phyloP scores from a whole-genome alignment of 2,113 vertebrate species.

The Calonectris borealis region DNA sequence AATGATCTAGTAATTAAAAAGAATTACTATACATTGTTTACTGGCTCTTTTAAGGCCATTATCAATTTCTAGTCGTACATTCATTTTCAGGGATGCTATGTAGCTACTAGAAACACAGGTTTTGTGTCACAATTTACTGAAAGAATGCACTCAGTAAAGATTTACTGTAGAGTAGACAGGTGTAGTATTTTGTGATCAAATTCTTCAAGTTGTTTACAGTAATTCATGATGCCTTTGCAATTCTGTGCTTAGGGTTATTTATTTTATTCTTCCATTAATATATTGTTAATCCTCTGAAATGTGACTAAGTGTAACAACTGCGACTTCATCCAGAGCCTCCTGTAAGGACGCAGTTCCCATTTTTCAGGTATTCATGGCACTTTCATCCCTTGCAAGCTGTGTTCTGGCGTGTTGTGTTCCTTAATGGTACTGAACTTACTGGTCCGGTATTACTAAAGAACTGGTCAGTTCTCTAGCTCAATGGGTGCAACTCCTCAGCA shows the following conservation, averaged over 20 bases:
- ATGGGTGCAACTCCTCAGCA: not conserved
- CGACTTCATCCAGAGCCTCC: not conserved
- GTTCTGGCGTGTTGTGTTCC: rapidly evolving
- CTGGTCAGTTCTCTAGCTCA: not conserved
- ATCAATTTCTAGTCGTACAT: not conserved
- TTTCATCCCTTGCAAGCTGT: not conserved
- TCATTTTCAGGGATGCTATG: not conserved
- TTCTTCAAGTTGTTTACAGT: not conserved
- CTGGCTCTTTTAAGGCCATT: not conserved
- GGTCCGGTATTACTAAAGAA: not conserved
- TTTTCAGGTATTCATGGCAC: not conserved
- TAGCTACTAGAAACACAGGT: not conserved
- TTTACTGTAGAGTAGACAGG: not conserved
- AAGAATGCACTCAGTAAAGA: not conserved
- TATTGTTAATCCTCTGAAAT: not conserved
- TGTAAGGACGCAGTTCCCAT: not conserved
- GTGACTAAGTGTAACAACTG: not conserved
- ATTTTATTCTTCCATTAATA: not conserved
- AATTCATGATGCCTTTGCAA: not conserved
- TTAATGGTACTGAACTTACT: not conserved
- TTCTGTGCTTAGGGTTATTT: not conserved
- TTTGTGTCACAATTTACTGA: not conserved
- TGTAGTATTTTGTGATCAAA: not conserved
- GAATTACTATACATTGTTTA: not conserved
- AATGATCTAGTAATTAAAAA: not conserved